Evolutionary conservation across 2,888 invertebrate species (phyloP).

Genomic region (Orchesella flavescens): DNA sequence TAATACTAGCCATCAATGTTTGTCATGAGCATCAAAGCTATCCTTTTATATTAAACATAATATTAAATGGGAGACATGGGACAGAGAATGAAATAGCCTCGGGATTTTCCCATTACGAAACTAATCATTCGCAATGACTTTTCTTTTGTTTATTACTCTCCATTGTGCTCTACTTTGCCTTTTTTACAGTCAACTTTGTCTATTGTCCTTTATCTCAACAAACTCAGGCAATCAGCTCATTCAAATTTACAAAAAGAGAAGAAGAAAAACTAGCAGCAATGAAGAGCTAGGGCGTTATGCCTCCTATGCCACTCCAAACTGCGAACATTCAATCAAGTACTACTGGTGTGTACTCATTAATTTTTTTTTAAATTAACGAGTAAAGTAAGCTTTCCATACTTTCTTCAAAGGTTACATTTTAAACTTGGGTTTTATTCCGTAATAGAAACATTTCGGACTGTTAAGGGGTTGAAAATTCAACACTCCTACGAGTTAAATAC

Average conservation of each 20-base stretch:
- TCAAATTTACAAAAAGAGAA: not conserved
- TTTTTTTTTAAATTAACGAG: no score
- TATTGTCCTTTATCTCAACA: constrained; percentile 45
- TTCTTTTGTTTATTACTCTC: constrained; percentile 52
- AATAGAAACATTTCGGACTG: no score
- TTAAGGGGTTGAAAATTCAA: no score
- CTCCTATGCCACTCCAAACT: no score
- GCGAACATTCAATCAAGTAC: no score
- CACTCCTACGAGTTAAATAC: no score
- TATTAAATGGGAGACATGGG: constrained; percentile 64
- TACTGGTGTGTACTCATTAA: no score
- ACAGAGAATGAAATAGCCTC: constrained; percentile 57
- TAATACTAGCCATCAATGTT: constrained; percentile 46
- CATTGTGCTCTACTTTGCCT: constrained; percentile 27
- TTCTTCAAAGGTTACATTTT: no score
- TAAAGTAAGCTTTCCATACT: no score
- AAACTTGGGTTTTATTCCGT: no score
- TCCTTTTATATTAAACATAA: constrained; percentile 63
- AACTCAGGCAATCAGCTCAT: constrained; percentile 53
- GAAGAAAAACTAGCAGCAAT: not conserved
- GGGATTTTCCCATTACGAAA: constrained; percentile 64
- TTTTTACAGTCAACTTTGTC: constrained; percentile 44
- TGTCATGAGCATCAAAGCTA: constrained; percentile 48
- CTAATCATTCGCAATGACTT: constrained; percentile 64
- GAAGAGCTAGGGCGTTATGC: no score